Evolutionary conservation across 2,797 vertebrate species (phyloP), one percentile per base, ranked within the genome.

Genomic region (Lycodopsis pacificus): DNA sequence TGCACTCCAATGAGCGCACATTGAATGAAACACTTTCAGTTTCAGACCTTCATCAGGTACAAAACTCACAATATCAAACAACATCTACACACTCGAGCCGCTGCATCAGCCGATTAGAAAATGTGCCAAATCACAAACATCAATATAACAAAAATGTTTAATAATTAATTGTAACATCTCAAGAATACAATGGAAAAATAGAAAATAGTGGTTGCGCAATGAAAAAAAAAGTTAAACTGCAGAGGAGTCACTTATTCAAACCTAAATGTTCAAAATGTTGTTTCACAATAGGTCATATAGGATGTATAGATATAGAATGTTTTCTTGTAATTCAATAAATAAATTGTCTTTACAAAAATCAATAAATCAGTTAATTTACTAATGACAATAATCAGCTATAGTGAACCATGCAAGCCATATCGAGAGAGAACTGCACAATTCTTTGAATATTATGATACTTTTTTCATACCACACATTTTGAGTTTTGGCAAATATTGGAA

Each of bases 401-500:
- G 8, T 12, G 27, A 48, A 42, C 11, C 3, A 9, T 20, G 7
- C 7, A 61, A 44, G 20, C 15, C 13, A 58, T 27, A 48, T 25
- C 0, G 2, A 15, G 25, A 65, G 25, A 68, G 15, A 46, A 5
- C 38, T 56, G 40, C 8, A 73, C 27, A 57, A 22, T 30, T 1
- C 7, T 76, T 66, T 20, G 15, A 44, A 65, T 68, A 71, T 71
- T 48, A 27, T 40, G 14, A 19, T 8, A 0, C 4, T 19, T 15
- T 34, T 66, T 73, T 46, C 12, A 65, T 0, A 58, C 4, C 4
- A 42, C 17, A 7, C 5, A n/a, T 73, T 48, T 62, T 20, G 32
- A 59, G 44, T 76, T 79, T 71, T 57, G 49, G 51, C 76, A 76
- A 74, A 81, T 79, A 81, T 34, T 42, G 30, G 65, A 76, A 74